These are phyloP conservation scores for Isaurus tuberculatus DNA, from an alignment of 92 coral and sea anemone species.

Conservation along the genomic window DNA sequence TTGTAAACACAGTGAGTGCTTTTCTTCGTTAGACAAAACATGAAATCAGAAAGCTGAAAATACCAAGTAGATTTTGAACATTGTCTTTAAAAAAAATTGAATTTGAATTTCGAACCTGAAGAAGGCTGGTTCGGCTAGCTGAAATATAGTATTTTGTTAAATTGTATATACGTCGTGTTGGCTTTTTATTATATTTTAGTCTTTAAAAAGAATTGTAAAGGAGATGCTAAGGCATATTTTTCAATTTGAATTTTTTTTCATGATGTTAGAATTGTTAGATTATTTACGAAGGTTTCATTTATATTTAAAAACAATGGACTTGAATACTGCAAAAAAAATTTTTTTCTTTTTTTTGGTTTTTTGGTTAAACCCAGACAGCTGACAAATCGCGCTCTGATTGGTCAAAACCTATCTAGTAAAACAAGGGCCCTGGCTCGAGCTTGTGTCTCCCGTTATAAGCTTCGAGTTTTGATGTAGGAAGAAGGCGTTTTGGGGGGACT, in stretches of 20 bases:
- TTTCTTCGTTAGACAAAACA: slow-evolving; percentile 27
- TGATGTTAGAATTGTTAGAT: slow-evolving; percentile 10
- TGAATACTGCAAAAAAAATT: background rate
- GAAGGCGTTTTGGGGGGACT: slow-evolving; percentile 6
- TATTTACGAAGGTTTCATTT: background rate
- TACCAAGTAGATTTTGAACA: too few relatives aligned
- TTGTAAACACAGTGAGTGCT: slow-evolving; percentile 8
- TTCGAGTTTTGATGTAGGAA: background rate
- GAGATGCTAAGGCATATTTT: background rate
- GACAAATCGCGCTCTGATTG: slow-evolving; percentile 18
- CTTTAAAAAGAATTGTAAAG: background rate
- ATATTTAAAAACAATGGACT: slow-evolving; percentile 8
- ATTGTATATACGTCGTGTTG: too few relatives aligned
- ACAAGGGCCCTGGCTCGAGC: slow-evolving; percentile 30
- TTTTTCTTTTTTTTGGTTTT: background rate
- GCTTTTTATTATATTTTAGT: too few relatives aligned
- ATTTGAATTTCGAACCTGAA: too few relatives aligned
- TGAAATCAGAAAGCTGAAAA: too few relatives aligned
- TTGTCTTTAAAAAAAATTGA: background rate
- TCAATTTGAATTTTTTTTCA: background rate
- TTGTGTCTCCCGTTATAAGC: background rate
- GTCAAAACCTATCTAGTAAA: background rate
- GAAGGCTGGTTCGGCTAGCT: too few relatives aligned
- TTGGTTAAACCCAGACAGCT: slow-evolving; percentile 15
- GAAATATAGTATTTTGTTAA: too few relatives aligned